Evolutionary conservation across 1,140 invertebrate genomes (phyloP).

Genomic region (Amphibalanus amphitrite): DNA sequence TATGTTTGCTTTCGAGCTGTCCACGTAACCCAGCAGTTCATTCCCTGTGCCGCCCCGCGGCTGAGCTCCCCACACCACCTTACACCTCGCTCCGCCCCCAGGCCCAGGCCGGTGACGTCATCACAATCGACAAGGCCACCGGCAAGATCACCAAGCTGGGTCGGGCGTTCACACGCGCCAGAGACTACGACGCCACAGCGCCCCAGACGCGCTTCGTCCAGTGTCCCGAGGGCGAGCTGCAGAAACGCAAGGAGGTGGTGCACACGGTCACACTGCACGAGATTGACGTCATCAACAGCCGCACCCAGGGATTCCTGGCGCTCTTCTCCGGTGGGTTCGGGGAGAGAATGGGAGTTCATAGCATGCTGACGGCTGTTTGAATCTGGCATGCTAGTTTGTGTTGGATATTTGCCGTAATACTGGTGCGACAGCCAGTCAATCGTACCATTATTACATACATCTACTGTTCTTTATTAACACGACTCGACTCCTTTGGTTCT

Average conservation of each 20-base stretch:
- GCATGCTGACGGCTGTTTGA: constrained; percentile 3
- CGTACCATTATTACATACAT: no score
- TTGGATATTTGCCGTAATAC: no score
- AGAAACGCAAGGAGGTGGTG: constrained; percentile 97
- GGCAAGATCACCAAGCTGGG: constrained; percentile 92
- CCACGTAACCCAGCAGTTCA: no score
- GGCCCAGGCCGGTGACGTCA: constrained; percentile 88
- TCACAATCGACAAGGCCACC: constrained; percentile 94
- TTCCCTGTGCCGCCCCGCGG: no score
- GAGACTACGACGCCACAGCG: constrained; percentile 95
- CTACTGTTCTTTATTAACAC: no score
- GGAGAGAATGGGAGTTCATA: constrained; percentile 6
- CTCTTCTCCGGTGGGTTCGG: constrained; percentile 65
- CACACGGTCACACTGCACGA: constrained; percentile 98
- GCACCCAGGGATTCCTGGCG: constrained; percentile 92
- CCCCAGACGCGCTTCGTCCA: constrained; percentile 71
- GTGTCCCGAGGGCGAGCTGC: constrained; percentile 94
- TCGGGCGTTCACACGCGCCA: constrained; percentile 80
- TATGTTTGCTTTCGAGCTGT: no score
- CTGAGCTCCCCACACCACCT: no score
- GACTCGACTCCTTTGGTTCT: no score
- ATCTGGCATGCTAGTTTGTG: background rate
- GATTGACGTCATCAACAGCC: constrained; percentile 93
- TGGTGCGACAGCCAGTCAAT: no score
- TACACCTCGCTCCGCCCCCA: no score